Conservation (phyloP, 2,113 vertebrate genomes). For the Marmota flaviventris region DNA sequence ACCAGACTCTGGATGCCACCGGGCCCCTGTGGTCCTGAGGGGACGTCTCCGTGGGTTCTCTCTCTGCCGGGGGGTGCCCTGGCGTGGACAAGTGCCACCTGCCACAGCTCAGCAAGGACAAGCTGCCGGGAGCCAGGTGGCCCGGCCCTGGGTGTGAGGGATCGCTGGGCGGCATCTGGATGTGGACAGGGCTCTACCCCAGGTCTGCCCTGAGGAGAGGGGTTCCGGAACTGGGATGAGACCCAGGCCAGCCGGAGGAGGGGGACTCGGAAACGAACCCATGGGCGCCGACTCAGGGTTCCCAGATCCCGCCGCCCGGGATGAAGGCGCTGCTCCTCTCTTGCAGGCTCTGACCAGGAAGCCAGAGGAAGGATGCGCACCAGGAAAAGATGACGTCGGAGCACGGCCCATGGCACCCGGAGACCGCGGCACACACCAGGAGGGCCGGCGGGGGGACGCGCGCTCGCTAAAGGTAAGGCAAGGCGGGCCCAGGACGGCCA, state of each 20-base stretch:
- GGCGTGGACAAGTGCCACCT: too few relatives aligned
- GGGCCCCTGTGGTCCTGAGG: not conserved
- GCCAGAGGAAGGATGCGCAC: not conserved
- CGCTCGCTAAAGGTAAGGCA: constrained; percentile 20
- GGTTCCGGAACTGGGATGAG: constrained; percentile 59
- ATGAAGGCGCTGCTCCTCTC: not conserved
- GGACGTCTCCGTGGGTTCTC: not conserved
- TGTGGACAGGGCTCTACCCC: not conserved
- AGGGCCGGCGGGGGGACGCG: not conserved
- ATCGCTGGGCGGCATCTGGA: not conserved
- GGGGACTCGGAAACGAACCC: too few relatives aligned
- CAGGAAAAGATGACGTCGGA: constrained; percentile 61
- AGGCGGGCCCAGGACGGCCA: too few relatives aligned
- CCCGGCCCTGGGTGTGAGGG: too few relatives aligned
- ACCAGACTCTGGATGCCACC: not conserved
- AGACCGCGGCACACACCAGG: not conserved
- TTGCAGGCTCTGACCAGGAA: constrained; percentile 30
- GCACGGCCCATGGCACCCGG: not conserved
- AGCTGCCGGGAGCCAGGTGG: too few relatives aligned
- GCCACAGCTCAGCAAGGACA: too few relatives aligned
- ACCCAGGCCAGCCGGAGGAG: not conserved
- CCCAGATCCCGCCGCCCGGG: not conserved
- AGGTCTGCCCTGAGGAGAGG: not conserved
- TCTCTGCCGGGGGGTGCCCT: too few relatives aligned
- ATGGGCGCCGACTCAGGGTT: too few relatives aligned